phyloP scores from a whole-genome alignment of 2,797 vertebrate species.

The Carcharodon carcharias region DNA sequence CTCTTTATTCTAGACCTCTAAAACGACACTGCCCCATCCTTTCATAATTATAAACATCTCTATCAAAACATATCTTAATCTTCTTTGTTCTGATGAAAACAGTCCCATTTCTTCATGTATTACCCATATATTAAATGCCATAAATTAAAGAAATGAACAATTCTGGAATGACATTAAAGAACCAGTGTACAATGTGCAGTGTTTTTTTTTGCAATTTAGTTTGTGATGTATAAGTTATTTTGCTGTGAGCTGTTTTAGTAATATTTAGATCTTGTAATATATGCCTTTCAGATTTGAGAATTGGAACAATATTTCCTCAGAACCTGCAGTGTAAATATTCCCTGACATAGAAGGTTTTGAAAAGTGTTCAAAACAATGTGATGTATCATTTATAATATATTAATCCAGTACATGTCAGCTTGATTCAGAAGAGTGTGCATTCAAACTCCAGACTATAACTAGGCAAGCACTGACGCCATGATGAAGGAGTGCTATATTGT shows the following conservation, averaged over 20 bases:
- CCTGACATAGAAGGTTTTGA: not conserved
- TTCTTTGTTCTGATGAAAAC: not conserved
- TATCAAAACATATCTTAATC: not conserved
- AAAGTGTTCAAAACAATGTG: not conserved
- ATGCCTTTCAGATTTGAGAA: not conserved
- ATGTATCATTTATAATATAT: not conserved
- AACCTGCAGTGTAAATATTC: not conserved
- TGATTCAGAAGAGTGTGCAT: not conserved
- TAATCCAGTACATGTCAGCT: not conserved
- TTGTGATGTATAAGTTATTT: not conserved
- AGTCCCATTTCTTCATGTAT: not conserved
- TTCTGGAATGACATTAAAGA: not conserved
- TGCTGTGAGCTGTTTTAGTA: not conserved
- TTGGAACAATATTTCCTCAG: not conserved
- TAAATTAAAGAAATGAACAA: not conserved
- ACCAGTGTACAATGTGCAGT: not conserved
- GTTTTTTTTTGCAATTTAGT: not conserved
- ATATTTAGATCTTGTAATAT: not conserved
- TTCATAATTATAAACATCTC: not conserved
- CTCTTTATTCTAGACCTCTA: not conserved
- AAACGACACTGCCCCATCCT: not conserved
- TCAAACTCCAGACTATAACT: not conserved
- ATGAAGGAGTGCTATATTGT: not conserved
- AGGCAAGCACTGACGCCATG: not conserved
- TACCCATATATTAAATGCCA: not conserved